Evolutionary conservation across 2,888 invertebrate species (phyloP).

Genomic region (Exocentrus adspersus): DNA sequence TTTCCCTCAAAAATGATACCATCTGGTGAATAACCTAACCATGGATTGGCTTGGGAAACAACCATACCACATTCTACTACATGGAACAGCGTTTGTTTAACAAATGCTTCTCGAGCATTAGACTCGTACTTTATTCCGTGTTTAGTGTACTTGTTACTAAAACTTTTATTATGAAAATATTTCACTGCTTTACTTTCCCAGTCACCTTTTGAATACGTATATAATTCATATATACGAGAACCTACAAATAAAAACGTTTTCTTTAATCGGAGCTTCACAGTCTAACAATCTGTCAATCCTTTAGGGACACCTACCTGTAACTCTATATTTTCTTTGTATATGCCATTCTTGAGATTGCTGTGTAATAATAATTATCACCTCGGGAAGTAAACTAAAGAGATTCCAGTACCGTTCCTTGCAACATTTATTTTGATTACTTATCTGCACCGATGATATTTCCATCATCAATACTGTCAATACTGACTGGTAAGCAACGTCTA

Average conservation of each 20-base stretch:
- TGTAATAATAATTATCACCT: not conserved
- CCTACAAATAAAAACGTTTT: not conserved
- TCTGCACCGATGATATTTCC: not conserved
- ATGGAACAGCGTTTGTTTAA: not conserved
- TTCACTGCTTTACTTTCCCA: slow-evolving; percentile 8
- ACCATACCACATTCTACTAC: slow-evolving; percentile 18
- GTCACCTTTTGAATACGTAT: slow-evolving; percentile 2
- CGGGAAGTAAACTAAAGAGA: slow-evolving; percentile 10
- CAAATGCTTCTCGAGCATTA: slow-evolving; percentile 4
- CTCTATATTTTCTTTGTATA: not conserved
- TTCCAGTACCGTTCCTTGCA: slow-evolving; percentile 9
- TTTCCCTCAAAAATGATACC: slow-evolving; percentile 24
- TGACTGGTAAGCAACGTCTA: slow-evolving; percentile 23
- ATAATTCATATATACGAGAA: slow-evolving; percentile 10
- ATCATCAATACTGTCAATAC: slow-evolving; percentile 5
- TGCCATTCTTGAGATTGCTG: slow-evolving; percentile 17
- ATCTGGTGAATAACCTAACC: slow-evolving; percentile 30
- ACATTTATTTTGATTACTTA: slow-evolving; percentile 3
- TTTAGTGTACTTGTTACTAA: slow-evolving; percentile 9
- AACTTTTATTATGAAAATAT: slow-evolving; percentile 10
- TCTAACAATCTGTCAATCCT: not conserved
- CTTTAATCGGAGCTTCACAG: not conserved
- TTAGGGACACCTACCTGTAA: not conserved
- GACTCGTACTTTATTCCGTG: slow-evolving; percentile 3
- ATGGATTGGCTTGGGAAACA: slow-evolving; percentile 14